A percentile compares a stretch with the other conserved stretches of the same genome.
These are phyloP conservation scores for Chionodraco myersi DNA, from an alignment of 2,113 vertebrate species.

Conservation along the genomic window DNA sequence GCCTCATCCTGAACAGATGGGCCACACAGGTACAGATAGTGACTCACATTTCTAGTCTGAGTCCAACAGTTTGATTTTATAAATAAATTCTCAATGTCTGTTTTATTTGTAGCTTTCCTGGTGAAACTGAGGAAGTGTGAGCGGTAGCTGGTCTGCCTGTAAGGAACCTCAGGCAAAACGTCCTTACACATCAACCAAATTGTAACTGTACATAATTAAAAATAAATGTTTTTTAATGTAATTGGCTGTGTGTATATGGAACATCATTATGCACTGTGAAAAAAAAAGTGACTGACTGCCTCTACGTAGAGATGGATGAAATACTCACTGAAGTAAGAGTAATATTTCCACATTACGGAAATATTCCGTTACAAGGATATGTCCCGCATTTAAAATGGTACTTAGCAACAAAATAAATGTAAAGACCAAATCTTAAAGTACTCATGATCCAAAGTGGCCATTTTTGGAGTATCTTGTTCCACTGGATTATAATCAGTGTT, in stretches of 20 bases:
- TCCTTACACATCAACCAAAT: neutral
- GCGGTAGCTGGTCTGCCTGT: constrained; percentile 32
- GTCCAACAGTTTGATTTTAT: neutral
- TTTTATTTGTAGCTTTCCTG: constrained; percentile 88
- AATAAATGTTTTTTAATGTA: neutral
- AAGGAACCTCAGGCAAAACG: constrained; percentile 1
- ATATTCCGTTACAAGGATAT: too few relatives aligned
- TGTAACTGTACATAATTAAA: neutral
- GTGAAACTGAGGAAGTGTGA: constrained; percentile 89
- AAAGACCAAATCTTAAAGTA: too few relatives aligned
- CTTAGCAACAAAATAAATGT: too few relatives aligned
- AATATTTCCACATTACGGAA: too few relatives aligned
- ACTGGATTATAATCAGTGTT: too few relatives aligned
- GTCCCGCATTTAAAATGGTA: too few relatives aligned
- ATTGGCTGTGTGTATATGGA: neutral
- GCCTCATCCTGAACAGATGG: constrained; percentile 85
- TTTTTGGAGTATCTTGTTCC: too few relatives aligned
- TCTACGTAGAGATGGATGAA: too few relatives aligned
- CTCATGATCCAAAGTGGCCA: too few relatives aligned
- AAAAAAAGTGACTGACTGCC: too few relatives aligned
- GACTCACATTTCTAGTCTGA: neutral
- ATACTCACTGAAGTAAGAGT: too few relatives aligned
- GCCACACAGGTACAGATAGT: constrained; percentile 88
- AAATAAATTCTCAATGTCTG: neutral
- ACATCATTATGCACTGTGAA: too few relatives aligned